Base-by-base conservation (phyloP, 2,113 vertebrate genomes). In the Ardeotis arabs region DNA sequence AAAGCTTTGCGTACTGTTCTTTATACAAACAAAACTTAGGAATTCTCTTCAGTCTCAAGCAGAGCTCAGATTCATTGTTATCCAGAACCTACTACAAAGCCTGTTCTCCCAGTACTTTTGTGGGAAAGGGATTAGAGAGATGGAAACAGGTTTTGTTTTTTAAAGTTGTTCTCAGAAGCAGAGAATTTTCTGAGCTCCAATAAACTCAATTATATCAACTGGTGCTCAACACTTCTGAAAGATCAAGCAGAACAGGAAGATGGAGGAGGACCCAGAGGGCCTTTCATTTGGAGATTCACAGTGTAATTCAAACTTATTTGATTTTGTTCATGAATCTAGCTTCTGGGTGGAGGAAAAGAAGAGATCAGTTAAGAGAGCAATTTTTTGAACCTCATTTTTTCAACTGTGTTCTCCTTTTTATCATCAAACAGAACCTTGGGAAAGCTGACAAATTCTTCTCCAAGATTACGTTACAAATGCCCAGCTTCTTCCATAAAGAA, bases 171-270 rank as follows among this genome's bases (percentile, higher is more conserved):
- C 62, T 87, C 73, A 47, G 79, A 39, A 89, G 66, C 49, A 66
- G 69, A 45, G 33, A 44, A 21, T 39, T 66, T 59, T 68, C 22
- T 28, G 33, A 92, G 88, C 79, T 72, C 80, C 7, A 92, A 93
- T 92, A 96, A 93, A 92, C 45, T 97, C 86, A 91, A 96, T 91
- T 95, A 75, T 50, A 96, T 94, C 95, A 94, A 95, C 86, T 35
- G 20, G 58, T 73, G 73, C 66, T 89, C 86, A 87, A 81, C 66
- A 66, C 28, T 82, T 92, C 66, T 53, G 81, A 96, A 87, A 84
- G 50, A 96, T 53, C 80, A 69, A 89, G 53, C 27, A 62, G 77
- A 91, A 92, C 69, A 87, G 69, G 77, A 93, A 94, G 63, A 82
- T 10, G 24, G 44, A 90, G 21, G 7, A 92, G 13, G 23, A 90